Conservation (phyloP, 1,140 invertebrate species). For the Caenorhabditis briggsae region DNA sequence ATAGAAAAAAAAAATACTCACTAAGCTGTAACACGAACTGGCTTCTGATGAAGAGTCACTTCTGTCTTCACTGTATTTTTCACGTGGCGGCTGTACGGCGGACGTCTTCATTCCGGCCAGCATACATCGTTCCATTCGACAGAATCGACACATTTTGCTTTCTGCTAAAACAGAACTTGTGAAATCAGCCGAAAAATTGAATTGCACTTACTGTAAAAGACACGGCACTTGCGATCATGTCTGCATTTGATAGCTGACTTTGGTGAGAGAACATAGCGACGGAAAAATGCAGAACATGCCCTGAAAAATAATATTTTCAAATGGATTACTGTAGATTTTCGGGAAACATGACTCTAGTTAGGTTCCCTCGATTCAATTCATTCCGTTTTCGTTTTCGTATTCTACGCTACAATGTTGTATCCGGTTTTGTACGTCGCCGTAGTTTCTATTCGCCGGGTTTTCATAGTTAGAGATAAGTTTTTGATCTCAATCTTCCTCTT, state of each 20-base stretch:
- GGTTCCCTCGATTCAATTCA: too few species aligned
- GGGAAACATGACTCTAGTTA: background rate
- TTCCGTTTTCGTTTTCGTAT: too few species aligned
- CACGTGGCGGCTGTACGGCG: slow-evolving; percentile 17
- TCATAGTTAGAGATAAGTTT: background rate
- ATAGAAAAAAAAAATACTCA: background rate
- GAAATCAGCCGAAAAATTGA: background rate
- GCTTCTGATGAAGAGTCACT: slow-evolving; percentile 4
- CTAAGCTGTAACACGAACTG: slow-evolving; percentile 29
- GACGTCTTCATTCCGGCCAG: slow-evolving; percentile 29
- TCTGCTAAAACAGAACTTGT: background rate
- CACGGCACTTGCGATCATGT: background rate
- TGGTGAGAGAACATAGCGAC: slow-evolving; percentile 13
- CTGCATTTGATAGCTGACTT: slow-evolving; percentile 24
- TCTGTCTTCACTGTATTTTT: slow-evolving; percentile 45
- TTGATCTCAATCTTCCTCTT: slow-evolving; percentile 19
- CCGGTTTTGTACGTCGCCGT: background rate
- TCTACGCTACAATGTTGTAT: too few species aligned
- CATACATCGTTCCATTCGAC: slow-evolving; percentile 27
- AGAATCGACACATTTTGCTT: slow-evolving; percentile 13
- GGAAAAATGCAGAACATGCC: slow-evolving; percentile 39
- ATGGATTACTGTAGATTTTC: background rate
- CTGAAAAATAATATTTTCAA: background rate
- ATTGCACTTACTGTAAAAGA: background rate
- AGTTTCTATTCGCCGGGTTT: background rate